phyloP scores from a whole-genome alignment of 2,797 vertebrate species.

The Crax fasciolata region DNA sequence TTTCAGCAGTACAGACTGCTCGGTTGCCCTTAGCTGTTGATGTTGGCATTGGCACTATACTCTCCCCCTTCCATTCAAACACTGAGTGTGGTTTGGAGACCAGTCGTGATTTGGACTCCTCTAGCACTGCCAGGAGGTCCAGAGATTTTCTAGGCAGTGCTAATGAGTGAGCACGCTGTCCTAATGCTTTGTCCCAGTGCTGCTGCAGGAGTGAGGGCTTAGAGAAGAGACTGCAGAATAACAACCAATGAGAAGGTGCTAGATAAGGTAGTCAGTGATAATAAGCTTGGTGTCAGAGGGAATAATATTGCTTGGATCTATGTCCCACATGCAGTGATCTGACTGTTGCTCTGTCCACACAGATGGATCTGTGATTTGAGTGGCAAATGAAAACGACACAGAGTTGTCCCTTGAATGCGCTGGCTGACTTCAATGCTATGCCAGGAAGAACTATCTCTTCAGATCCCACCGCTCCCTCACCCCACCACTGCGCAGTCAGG shows the following conservation, averaged over 20 bases:
- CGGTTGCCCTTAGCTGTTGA: background rate
- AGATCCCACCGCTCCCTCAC: background rate
- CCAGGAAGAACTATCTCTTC: background rate
- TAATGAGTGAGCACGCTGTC: fast-evolving
- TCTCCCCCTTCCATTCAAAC: fast-evolving
- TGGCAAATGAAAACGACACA: background rate
- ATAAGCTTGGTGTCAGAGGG: background rate
- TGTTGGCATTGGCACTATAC: background rate
- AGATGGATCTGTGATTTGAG: fast-evolving
- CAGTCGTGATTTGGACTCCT: background rate
- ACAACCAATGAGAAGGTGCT: fast-evolving
- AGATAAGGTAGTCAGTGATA: background rate
- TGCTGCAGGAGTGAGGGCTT: background rate
- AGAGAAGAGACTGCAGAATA: background rate
- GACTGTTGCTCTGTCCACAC: background rate
- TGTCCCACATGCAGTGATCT: background rate
- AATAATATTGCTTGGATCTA: background rate
- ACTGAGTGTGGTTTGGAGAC: background rate
- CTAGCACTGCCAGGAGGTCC: background rate
- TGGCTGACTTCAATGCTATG: background rate
- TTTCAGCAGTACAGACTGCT: background rate
- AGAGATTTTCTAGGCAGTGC: background rate
- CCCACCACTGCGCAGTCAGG: fast-evolving
- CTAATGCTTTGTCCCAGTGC: fast-evolving
- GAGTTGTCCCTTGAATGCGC: background rate